phyloP scores from a whole-genome alignment of 2,888 invertebrate species.

The Clepsis dumicolana region DNA sequence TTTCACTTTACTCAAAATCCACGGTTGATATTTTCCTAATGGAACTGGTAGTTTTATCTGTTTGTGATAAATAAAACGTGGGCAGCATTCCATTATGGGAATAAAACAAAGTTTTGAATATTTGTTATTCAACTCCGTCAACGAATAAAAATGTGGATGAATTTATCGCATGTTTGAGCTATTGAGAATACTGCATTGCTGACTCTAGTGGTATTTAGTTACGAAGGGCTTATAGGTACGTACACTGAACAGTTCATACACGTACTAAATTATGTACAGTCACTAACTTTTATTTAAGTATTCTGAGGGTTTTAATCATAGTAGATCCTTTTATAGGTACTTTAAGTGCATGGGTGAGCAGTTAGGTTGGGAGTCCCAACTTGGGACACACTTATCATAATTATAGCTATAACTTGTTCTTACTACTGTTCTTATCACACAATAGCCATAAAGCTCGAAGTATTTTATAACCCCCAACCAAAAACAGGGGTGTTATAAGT shows the following conservation, averaged over 20 bases:
- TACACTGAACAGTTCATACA: neutral
- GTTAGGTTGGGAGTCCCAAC: too few species aligned
- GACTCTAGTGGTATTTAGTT: neutral
- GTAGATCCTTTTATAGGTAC: too few species aligned
- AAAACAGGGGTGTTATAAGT: too few species aligned
- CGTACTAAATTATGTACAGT: too few species aligned
- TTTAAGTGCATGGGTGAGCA: too few species aligned
- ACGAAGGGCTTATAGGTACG: neutral
- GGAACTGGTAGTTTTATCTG: conserved; percentile 47
- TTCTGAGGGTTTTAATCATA: too few species aligned
- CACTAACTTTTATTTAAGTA: too few species aligned
- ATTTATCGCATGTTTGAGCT: conserved; percentile 14
- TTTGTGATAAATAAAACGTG: conserved; percentile 43
- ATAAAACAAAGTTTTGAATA: conserved; percentile 31
- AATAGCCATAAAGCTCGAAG: too few species aligned
- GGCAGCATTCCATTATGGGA: conserved; percentile 25
- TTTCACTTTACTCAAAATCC: conserved; percentile 27
- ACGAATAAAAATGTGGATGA: conserved; percentile 10
- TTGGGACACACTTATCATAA: too few species aligned
- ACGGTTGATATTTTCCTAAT: conserved; percentile 51
- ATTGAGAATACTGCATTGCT: conserved; percentile 33
- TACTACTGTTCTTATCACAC: too few species aligned
- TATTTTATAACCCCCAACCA: too few species aligned
- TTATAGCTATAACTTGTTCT: too few species aligned
- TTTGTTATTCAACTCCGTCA: conserved; percentile 13